These are phyloP conservation scores for Darevskia mixta DNA, from an alignment of 2,797 vertebrate genomes.

Conservation along the genomic window DNA sequence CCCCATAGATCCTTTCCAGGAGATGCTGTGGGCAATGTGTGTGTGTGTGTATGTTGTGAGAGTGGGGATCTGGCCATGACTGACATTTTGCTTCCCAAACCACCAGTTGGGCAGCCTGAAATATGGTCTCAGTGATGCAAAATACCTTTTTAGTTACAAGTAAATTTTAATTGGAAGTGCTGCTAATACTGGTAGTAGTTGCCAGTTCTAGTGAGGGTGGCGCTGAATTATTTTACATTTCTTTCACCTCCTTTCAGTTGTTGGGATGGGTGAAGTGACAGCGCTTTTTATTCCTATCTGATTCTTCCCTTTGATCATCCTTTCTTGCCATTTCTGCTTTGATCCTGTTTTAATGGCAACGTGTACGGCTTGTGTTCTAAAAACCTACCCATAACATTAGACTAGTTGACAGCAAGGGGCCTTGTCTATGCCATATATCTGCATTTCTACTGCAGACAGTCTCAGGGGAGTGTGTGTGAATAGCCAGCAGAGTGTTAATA, in stretches of 20 bases:
- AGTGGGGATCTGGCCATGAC: background rate
- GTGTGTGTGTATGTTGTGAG: no score
- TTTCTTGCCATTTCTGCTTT: conserved; percentile 16
- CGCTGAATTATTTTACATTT: background rate
- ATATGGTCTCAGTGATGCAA: background rate
- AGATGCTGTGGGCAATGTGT: background rate
- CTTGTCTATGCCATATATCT: background rate
- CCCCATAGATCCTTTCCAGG: background rate
- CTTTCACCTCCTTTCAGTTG: background rate
- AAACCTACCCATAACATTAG: background rate
- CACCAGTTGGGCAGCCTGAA: background rate
- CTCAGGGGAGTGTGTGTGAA: background rate
- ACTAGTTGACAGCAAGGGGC: background rate
- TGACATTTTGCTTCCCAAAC: background rate
- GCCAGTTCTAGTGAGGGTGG: background rate
- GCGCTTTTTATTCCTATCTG: background rate
- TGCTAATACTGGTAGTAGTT: background rate
- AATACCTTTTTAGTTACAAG: background rate
- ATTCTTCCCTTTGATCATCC: conserved; percentile 16
- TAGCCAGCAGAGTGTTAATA: background rate
- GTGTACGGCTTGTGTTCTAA: background rate
- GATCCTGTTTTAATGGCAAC: conserved; percentile 8
- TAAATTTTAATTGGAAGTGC: background rate
- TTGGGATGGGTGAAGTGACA: background rate
- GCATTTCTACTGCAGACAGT: background rate